A percentile compares a stretch with the other conserved stretches of the same genome.
These are phyloP conservation scores for Sicus ferrugineus DNA, from an alignment of 2,888 invertebrate genomes.

Conservation along the genomic window DNA sequence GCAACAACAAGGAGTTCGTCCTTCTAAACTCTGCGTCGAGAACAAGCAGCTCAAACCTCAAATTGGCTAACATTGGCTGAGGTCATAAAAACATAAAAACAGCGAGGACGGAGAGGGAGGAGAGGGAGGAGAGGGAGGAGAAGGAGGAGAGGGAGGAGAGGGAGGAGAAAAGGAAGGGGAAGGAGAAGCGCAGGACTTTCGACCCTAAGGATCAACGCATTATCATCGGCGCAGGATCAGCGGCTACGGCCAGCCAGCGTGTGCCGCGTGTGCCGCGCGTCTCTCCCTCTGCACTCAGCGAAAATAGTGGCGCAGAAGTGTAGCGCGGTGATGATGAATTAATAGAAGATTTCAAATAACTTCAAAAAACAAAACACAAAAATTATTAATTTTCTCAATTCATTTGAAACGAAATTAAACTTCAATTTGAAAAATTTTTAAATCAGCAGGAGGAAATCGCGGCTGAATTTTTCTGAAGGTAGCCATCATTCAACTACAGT, in stretches of 20 bases:
- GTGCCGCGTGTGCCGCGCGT: constrained; percentile 1
- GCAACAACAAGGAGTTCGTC: background rate
- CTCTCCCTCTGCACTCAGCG: background rate
- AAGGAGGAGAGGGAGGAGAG: background rate
- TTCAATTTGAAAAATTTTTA: too few relatives aligned
- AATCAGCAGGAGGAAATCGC: too few relatives aligned
- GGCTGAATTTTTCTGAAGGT: background rate
- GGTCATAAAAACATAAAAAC: background rate
- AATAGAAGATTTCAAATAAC: too few relatives aligned
- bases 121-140: background rate
- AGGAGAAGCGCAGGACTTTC: background rate
- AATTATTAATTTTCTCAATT: background rate
- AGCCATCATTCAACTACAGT: background rate
- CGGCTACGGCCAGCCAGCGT: background rate
- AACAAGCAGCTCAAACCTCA: constrained; percentile 24
- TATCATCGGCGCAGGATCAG: constrained; percentile 24
- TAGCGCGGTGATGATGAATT: too few relatives aligned
- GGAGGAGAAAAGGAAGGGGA: background rate
- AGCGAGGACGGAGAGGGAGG: background rate
- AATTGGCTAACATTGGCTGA: constrained; percentile 25
- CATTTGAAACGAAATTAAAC: too few relatives aligned
- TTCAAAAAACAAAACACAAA: background rate
- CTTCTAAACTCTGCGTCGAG: constrained; percentile 1
- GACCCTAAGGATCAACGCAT: constrained; percentile 23
- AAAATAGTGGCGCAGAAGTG: too few relatives aligned